These are phyloP conservation scores for Panthera leo DNA, from an alignment of 2,113 vertebrate genomes.

Conservation along the genomic window DNA sequence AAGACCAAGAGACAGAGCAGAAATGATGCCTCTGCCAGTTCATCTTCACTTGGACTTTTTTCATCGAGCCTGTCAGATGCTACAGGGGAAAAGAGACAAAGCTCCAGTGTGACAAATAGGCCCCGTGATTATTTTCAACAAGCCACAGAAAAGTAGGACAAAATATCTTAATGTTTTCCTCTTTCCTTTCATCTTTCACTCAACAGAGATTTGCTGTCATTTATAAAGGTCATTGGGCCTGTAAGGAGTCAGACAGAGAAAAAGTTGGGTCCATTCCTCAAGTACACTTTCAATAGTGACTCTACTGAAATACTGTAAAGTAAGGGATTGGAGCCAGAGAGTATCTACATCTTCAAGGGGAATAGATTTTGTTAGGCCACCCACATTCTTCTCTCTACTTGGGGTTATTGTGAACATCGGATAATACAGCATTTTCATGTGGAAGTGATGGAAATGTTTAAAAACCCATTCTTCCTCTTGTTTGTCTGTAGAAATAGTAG, in stretches of 20 bases:
- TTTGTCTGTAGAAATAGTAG: constrained; percentile 20
- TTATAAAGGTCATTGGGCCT: constrained; percentile 85
- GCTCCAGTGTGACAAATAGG: constrained; percentile 86
- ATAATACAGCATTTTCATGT: background rate
- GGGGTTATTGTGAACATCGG: background rate
- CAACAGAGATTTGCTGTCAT: constrained; percentile 83
- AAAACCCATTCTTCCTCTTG: background rate
- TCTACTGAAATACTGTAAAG: constrained; percentile 13
- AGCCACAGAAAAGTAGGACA: constrained; percentile 85
- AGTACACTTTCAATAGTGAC: constrained; percentile 32
- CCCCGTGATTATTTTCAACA: constrained; percentile 87
- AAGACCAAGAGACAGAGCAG: constrained; percentile 78
- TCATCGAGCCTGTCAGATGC: constrained; percentile 84
- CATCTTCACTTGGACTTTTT: constrained; percentile 86
- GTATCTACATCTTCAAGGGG: background rate
- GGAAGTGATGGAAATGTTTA: constrained; percentile 30
- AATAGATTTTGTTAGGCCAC: constrained; percentile 44
- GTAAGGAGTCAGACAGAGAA: constrained; percentile 71
- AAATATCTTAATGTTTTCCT: constrained; percentile 89
- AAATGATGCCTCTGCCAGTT: constrained; percentile 83
- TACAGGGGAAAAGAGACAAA: constrained; percentile 78
- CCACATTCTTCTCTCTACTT: background rate
- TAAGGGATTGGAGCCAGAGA: background rate
- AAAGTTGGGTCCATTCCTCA: constrained; percentile 73
- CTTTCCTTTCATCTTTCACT: constrained; percentile 85